Base-by-base conservation (phyloP, 2,113 vertebrate genomes). In the Tricholaema leucomelas region DNA sequence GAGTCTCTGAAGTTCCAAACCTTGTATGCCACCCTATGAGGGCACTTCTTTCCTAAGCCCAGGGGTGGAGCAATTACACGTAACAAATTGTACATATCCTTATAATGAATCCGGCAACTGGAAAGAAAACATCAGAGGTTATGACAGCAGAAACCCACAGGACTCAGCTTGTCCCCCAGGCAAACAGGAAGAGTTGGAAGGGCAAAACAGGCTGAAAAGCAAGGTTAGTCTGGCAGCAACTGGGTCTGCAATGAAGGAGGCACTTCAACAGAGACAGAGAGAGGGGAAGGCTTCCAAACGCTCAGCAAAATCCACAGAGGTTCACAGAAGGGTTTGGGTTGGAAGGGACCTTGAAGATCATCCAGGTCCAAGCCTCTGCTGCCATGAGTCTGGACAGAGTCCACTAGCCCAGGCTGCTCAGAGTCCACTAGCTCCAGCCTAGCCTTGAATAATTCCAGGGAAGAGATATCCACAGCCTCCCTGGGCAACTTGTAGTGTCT, bases 1-100 rank as follows among this genome's bases (percentile, higher is more conserved):
- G 95, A 96, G 96, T 98, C 98, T 98, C 98, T 97, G 97, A 96
- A 97, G 97, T 98, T 98, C 97, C 99, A 98, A 99, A 99, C 99
- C 99, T 99, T 99, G 98, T 98, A 99, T 96, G 99, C 99, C 98
- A 99, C 98, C 98, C 98, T 98, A 98, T 98, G 98, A 98, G 98
- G 99, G 98, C 99, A 99, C 98, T 98, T 99, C 98, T 98, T 99
- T 94, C 99, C 99, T 98, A 99, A 98, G 98, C 99, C 99, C 98
- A 99, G 98, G 88, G 99, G 99, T 97, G 99, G 99, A 94, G 98
- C 98, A 98, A 99, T 98, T 97, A 99, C 96, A 95, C 98, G 98
- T 97, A 99, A 99, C 98, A 99, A 98, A 98, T 98, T 98, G 99
- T 99, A 99, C 98, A 99, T 98, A 98, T 99, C 98, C 98, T 99